phyloP scores from a whole-genome alignment of 2,797 vertebrate species.

The Glossophaga mutica region DNA sequence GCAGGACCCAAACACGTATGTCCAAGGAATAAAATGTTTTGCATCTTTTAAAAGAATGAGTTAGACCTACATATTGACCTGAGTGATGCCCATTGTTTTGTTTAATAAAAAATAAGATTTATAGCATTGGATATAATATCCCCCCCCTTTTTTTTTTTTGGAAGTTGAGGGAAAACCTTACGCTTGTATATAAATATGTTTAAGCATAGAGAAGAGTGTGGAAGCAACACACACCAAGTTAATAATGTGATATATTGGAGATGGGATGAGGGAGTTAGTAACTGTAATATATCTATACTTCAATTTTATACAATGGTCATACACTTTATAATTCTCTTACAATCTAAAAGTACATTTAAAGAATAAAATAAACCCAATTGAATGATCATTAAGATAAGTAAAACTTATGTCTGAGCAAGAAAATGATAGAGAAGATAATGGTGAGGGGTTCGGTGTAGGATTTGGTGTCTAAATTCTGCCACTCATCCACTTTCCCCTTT shows the following conservation, averaged over 20 bases:
- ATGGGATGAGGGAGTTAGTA: neutral
- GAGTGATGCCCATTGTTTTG: neutral
- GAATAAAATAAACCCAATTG: neutral
- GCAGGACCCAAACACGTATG: neutral
- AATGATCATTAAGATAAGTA: neutral
- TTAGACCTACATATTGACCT: neutral
- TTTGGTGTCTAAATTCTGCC: neutral
- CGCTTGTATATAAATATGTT: neutral
- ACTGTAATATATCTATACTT: neutral
- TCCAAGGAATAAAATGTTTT: neutral
- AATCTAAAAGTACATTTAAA: neutral
- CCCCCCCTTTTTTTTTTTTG: neutral
- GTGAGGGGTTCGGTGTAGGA: neutral
- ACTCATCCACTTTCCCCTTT: neutral
- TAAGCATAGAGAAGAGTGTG: neutral
- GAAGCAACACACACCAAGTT: neutral
- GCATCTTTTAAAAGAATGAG: neutral
- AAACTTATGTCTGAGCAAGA: neutral
- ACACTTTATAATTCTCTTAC: neutral
- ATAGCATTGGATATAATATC: neutral
- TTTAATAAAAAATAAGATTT: neutral
- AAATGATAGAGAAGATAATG: neutral
- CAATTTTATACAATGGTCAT: neutral
- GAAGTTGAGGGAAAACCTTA: neutral
- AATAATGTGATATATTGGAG: neutral